Evolutionary conservation across 1,140 invertebrate genomes (phyloP).

Genomic region (Drosophila carrolli): DNA sequence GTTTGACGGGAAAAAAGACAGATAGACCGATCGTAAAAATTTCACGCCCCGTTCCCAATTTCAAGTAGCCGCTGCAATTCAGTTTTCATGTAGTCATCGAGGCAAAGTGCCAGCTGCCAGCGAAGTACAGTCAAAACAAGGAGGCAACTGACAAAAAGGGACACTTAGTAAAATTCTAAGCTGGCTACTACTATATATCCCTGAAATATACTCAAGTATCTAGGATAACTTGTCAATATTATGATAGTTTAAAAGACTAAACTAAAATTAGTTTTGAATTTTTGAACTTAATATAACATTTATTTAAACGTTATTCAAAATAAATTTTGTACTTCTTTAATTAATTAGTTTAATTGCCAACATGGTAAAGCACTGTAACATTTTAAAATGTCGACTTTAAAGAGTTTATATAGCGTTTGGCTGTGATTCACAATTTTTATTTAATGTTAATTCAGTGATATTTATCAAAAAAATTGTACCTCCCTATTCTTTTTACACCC

Average conservation of each 20-base stretch:
- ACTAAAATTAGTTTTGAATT: too few relatives aligned
- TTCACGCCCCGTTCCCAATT: conserved; percentile 44
- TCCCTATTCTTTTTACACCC: not conserved
- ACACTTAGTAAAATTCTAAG: not conserved
- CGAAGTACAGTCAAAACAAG: conserved; percentile 35
- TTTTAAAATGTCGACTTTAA: too few relatives aligned
- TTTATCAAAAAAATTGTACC: not conserved
- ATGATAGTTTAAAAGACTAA: too few relatives aligned
- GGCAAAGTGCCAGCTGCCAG: conserved; percentile 42
- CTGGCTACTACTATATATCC: not conserved
- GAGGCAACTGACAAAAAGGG: conserved; percentile 2
- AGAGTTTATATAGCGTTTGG: too few relatives aligned
- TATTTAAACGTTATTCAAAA: too few relatives aligned
- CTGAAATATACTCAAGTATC: not conserved
- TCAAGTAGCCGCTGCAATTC: conserved; percentile 48
- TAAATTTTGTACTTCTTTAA: too few relatives aligned
- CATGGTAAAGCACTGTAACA: too few relatives aligned
- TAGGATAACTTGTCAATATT: not conserved
- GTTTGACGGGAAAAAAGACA: conserved; percentile 5
- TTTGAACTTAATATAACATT: too few relatives aligned
- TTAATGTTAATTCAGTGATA: not conserved
- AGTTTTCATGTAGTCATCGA: conserved; percentile 27
- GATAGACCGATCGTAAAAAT: conserved; percentile 20
- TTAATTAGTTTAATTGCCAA: too few relatives aligned
- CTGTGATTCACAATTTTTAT: not conserved